Conservation (phyloP, 2,888 invertebrate genomes). For the Epistrophe eligans region DNA sequence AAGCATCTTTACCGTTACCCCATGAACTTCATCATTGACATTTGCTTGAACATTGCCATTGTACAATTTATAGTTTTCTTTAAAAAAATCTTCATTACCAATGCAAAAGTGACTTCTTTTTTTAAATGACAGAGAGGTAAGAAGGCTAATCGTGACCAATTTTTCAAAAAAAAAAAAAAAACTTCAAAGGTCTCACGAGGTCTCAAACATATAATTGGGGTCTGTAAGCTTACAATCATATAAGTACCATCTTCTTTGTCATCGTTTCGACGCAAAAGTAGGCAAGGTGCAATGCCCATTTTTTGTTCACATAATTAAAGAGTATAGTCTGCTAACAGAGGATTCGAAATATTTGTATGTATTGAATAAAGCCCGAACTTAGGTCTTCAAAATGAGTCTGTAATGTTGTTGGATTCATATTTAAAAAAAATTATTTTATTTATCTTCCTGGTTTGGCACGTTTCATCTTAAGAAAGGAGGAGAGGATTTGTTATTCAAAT, state of each 20-base stretch:
- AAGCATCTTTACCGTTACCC: slow-evolving; percentile 33
- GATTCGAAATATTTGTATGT: neutral
- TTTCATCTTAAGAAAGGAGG: neutral
- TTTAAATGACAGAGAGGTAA: slow-evolving; percentile 12
- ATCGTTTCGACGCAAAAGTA: slow-evolving; percentile 7
- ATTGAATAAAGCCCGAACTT: neutral
- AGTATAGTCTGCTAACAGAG: neutral
- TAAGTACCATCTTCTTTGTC: slow-evolving; percentile 31
- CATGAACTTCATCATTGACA: slow-evolving; percentile 69
- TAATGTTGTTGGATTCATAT: slow-evolving; percentile 8
- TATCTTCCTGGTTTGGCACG: slow-evolving; percentile 9
- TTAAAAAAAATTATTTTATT: slow-evolving; percentile 16
- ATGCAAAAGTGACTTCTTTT: slow-evolving; percentile 38
- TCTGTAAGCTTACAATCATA: slow-evolving; percentile 29
- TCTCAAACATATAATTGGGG: slow-evolving; percentile 48
- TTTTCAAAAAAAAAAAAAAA: slow-evolving; percentile 18
- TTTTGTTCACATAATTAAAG: neutral
- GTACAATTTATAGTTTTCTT: neutral
- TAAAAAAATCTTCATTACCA: slow-evolving; percentile 39
- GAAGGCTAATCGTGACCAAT: slow-evolving; percentile 69
- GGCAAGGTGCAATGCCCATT: neutral
- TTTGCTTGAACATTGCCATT: slow-evolving; percentile 7
- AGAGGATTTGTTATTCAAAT: slow-evolving; percentile 9
- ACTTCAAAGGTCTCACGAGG: slow-evolving; percentile 44
- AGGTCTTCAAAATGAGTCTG: slow-evolving; percentile 38